Conservation (phyloP, 2,113 vertebrate genomes). For the Perca flavescens region DNA sequence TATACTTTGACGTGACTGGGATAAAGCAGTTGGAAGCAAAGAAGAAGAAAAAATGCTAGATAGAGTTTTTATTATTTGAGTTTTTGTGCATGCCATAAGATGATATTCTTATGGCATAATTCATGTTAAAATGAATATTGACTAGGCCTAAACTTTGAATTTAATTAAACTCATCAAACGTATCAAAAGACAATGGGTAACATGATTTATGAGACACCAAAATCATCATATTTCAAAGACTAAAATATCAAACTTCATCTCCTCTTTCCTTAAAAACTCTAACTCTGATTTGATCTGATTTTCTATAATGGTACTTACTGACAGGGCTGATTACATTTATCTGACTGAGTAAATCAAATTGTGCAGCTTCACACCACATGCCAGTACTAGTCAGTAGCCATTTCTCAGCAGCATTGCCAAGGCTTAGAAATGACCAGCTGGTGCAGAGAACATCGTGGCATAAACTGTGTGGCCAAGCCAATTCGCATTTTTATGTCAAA, state of each 20-base stretch:
- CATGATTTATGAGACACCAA: neutral
- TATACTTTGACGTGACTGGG: neutral
- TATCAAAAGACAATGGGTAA: neutral
- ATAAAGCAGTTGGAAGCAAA: no score
- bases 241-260: neutral
- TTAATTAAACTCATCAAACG: neutral
- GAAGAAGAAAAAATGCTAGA: neutral
- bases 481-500: conserved; percentile 59
- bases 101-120: neutral
- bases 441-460: conserved; percentile 55
- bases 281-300: neutral
- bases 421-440: conserved; percentile 65
- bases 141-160: neutral
- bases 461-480: conserved; percentile 30
- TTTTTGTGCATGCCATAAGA: neutral
- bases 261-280: neutral
- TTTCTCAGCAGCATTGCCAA: conserved; percentile 53
- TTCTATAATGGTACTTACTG: neutral
- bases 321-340: neutral
- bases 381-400: conserved; percentile 37
- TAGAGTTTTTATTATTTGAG: no score
- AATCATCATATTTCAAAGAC: neutral
- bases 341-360: conserved; percentile 34
- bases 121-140: neutral
- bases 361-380: conserved; percentile 52